Base-by-base conservation (phyloP, 35 echinoderm and acorn worm genomes). In the Holothuria glaberrima region DNA sequence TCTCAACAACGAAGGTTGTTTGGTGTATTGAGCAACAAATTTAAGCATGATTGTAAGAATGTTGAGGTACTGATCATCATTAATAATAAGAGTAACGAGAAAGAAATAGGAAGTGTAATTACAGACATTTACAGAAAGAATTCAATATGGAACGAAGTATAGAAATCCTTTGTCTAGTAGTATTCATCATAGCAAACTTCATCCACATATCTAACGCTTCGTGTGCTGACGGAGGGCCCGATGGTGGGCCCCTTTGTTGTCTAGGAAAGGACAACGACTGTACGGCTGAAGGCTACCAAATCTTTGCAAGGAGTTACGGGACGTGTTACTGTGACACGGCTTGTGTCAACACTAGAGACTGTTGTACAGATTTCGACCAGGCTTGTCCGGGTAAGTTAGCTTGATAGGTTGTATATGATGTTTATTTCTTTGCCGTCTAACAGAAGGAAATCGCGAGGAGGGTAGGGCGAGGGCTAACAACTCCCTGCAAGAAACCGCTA, bases 321-420 rank as follows among this genome's bases (percentile, higher is more conserved):
- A 71, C 44, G n/a, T 96, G 94, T 74, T 96, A 79, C 61, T 96
- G 94, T 36, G 94, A 96, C 35, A 44, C 81, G 27, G 70, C 82
- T 12, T 96, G 94, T 87, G 72, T 90, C 31, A 63, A 81, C 36
- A 80, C 80, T 9, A 54, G 82, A n/a, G 94, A 96, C 44, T 96
- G 94, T 83, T 96, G 94, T 35, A 56, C 65, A 16, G 94, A 96
- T 89, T 96, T 92, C 59, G 58, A 90, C 22, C 22, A 58, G 16
- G 81, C 88, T n/a, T 96, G 94, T 58, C 87, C 87, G 50, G 87
- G 92, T 94, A 89, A 90, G 86, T 54, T 9, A 17, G 50, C 36
- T 2, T 4, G 7, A 41, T 41, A 41, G 2, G 2, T 4, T 41
- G 36, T 7, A 41, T 41, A 7, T 41, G 7, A 41, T 41, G 36